Conservation (phyloP, 2,797 vertebrate species). For the Arvicola amphibius region DNA sequence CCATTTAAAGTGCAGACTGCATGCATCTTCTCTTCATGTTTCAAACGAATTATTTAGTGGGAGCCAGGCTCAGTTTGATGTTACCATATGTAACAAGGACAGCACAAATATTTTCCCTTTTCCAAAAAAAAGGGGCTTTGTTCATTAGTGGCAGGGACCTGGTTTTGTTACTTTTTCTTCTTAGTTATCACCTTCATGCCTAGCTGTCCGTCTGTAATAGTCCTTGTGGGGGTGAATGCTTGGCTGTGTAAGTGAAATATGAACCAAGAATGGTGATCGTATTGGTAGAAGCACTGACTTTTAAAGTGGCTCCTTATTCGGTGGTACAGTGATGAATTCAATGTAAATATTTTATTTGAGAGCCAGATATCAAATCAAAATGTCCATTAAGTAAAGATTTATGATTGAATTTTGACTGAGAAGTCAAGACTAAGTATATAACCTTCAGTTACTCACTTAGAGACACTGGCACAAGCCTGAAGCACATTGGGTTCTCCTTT, state of each 20-base stretch:
- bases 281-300: background rate
- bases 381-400: background rate
- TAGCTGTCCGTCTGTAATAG: background rate
- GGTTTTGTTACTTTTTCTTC: background rate
- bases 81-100: too few species aligned
- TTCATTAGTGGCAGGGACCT: background rate
- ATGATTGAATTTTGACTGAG: background rate
- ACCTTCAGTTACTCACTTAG: background rate
- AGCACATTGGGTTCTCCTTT: background rate
- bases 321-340: background rate
- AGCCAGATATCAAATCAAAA: background rate
- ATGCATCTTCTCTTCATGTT: too few species aligned
- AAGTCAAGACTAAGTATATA: background rate
- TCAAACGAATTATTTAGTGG: too few species aligned
- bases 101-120: too few species aligned
- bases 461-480: background rate
- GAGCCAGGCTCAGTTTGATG: too few species aligned
- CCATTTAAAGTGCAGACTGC: too few species aligned
- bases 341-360: background rate
- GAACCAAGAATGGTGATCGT: background rate
- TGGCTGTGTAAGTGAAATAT: background rate
- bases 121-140: too few species aligned
- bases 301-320: background rate
- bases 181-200: background rate
- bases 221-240: background rate